Evolutionary conservation across 2,797 vertebrate species (phyloP).

Genomic region (Anguilla obscura): DNA sequence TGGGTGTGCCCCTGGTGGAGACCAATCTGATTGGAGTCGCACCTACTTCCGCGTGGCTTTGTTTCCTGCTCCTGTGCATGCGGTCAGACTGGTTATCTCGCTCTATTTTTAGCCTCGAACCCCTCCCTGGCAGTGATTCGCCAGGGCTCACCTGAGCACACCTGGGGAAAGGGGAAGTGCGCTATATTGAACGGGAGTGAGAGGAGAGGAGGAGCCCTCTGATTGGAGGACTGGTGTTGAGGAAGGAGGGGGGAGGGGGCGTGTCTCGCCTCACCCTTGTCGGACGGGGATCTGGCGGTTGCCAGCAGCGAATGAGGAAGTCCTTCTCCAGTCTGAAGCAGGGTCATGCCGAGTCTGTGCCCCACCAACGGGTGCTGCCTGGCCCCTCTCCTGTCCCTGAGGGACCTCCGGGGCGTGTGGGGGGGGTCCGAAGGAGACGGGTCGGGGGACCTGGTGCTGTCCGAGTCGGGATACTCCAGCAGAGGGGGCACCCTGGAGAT

Average conservation of each 20-base stretch:
- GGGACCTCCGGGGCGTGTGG: slow-evolving; percentile 28
- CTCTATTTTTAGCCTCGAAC: slow-evolving; percentile 26
- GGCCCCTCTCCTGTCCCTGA: slow-evolving; percentile 35
- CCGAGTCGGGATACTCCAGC: not conserved
- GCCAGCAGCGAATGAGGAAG: not conserved
- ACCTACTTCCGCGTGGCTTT: not conserved
- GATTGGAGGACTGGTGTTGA: not conserved
- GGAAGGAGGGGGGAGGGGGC: not conserved
- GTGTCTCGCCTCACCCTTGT: not conserved
- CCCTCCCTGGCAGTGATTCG: not conserved
- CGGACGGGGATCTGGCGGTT: not conserved
- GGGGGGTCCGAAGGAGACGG: not conserved
- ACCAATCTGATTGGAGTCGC: not conserved
- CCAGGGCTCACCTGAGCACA: slow-evolving; percentile 11
- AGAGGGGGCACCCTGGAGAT: not conserved
- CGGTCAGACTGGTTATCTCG: slow-evolving; percentile 21
- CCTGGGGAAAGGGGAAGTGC: slow-evolving; percentile 13
- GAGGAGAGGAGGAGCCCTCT: not conserved
- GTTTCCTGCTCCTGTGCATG: not conserved
- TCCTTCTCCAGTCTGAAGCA: not conserved
- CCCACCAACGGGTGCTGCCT: slow-evolving; percentile 46
- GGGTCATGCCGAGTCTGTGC: slow-evolving; percentile 48
- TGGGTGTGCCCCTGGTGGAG: not conserved
- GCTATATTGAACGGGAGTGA: not conserved
- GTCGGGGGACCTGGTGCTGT: not conserved